phyloP scores from a whole-genome alignment of 1,140 invertebrate genomes.

The Ephestia elutella region DNA sequence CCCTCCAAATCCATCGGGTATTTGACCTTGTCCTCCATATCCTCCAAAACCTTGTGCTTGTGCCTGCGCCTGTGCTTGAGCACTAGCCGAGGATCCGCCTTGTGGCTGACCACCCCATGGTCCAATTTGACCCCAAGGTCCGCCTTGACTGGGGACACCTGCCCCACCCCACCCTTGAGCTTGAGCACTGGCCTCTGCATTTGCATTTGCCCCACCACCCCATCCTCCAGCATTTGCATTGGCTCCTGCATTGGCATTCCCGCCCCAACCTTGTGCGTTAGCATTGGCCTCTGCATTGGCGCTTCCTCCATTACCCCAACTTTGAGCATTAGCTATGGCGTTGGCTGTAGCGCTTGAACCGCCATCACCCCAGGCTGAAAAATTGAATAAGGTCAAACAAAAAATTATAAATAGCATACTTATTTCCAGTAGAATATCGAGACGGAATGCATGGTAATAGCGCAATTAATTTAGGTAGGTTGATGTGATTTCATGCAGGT shows the following conservation, averaged over 20 bases:
- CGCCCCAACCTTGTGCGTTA: constrained; percentile 18
- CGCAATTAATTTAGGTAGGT: too few species aligned
- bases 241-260: constrained; percentile 13
- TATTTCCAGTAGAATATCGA: too few species aligned
- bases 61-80: constrained; percentile 3
- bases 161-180: constrained; percentile 4
- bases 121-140: neutral
- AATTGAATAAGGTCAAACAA: too few species aligned
- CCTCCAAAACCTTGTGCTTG: too few species aligned
- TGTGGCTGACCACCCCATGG: neutral
- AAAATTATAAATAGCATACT: too few species aligned
- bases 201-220: constrained; percentile 12
- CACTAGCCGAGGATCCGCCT: neutral
- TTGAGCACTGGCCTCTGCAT: constrained; percentile 13
- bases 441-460: too few species aligned
- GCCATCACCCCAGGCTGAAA: too few species aligned
- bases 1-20: neutral
- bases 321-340: too few species aligned
- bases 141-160: too few species aligned
- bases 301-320: neutral
- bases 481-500: too few species aligned
- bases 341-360: too few species aligned
- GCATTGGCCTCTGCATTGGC: constrained; percentile 25
- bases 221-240: constrained; percentile 10
- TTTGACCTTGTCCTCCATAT: neutral